phyloP scores from a whole-genome alignment of 2,113 vertebrate genomes.

The Aythya baeri region DNA sequence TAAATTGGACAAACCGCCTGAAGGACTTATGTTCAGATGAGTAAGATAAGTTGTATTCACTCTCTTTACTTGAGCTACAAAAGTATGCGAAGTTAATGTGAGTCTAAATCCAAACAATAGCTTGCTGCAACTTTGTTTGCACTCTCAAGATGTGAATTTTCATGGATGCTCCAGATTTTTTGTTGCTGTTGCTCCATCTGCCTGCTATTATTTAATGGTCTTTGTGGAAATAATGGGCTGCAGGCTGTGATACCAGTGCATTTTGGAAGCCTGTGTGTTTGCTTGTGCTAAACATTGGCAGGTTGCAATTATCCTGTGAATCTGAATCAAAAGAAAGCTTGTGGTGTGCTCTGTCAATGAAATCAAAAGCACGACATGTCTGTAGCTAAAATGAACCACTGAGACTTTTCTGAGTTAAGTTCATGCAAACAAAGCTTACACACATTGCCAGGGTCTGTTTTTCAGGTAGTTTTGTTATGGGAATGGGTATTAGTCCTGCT shows the following conservation, averaged over 20 bases:
- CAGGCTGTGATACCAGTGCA: neutral
- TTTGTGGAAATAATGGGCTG: neutral
- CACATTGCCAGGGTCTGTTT: neutral
- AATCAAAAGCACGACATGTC: neutral
- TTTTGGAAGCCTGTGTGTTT: neutral
- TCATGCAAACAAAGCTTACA: neutral
- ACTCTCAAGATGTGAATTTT: neutral
- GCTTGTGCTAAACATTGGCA: neutral
- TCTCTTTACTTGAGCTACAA: neutral
- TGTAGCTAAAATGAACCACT: neutral
- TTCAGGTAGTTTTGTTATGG: neutral
- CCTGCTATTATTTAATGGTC: neutral
- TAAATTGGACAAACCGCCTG: neutral
- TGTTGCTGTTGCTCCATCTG: neutral
- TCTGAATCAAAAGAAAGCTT: neutral
- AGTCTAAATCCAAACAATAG: neutral
- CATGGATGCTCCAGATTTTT: neutral
- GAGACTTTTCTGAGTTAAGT: neutral
- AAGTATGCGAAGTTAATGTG: neutral
- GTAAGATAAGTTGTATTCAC: neutral
- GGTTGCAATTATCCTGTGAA: neutral
- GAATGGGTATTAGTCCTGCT: neutral
- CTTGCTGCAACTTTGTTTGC: neutral
- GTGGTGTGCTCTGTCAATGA: neutral
- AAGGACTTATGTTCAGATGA: neutral